phyloP scores from a whole-genome alignment of 2,888 invertebrate species.

The Brachynemurus nebulosus region DNA sequence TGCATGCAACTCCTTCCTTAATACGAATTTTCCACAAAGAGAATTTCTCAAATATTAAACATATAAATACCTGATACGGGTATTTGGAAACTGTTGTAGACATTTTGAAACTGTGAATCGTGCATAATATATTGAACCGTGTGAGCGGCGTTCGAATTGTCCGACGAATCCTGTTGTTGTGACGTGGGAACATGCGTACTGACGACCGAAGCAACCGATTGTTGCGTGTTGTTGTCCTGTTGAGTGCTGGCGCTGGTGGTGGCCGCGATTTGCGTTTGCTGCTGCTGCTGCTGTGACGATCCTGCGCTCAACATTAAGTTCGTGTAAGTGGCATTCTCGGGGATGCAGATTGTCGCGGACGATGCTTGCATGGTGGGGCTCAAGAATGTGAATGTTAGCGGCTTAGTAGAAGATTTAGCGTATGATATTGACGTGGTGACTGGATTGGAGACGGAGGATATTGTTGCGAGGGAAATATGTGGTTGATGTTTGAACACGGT shows the following conservation, averaged over 20 bases:
- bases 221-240: constrained; percentile 6
- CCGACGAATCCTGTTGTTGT: constrained; percentile 21
- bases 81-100: constrained; percentile 33
- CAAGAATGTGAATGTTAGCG: constrained; percentile 31
- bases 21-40: too few species aligned
- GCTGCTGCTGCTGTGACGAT: background rate
- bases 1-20: too few species aligned
- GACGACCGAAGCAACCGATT: constrained; percentile 6
- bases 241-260: constrained; percentile 1
- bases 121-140: constrained; percentile 25
- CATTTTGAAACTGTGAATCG: constrained; percentile 28
- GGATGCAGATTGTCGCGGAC: constrained; percentile 13
- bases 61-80: constrained; percentile 31
- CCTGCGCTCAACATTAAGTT: constrained; percentile 17
- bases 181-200: constrained; percentile 1
- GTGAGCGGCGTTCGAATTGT: background rate
- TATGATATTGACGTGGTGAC: background rate
- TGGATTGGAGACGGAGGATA: constrained; percentile 7
- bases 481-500: constrained; percentile 22
- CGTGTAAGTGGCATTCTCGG: constrained; percentile 12
- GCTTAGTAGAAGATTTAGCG: constrained; percentile 24
- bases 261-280: background rate
- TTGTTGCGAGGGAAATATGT: constrained; percentile 17
- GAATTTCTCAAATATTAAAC: too few species aligned
- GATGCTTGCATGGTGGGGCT: constrained; percentile 17